These are phyloP conservation scores for Aproaerema taeniolella DNA, from an alignment of 2,888 invertebrate genomes.

Conservation along the genomic window DNA sequence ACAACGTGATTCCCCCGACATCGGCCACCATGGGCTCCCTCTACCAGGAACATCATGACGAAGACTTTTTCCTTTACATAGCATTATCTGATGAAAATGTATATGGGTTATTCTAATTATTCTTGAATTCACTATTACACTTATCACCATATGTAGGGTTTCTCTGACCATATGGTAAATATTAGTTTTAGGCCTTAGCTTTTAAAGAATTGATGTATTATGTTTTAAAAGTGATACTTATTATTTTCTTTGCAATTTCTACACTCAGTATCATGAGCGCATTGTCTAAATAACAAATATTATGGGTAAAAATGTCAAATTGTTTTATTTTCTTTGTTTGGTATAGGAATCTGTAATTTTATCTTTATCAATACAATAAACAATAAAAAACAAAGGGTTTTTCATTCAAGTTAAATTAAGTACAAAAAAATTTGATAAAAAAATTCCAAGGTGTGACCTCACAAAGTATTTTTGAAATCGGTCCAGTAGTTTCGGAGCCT, in stretches of 20 bases:
- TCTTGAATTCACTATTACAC: constrained; percentile 37
- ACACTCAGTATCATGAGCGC: constrained; percentile 37
- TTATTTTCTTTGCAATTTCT: constrained; percentile 55
- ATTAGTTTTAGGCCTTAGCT: constrained; percentile 65
- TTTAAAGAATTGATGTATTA: constrained; percentile 49
- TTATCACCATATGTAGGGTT: constrained; percentile 33
- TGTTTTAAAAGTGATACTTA: constrained; percentile 55
- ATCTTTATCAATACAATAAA: constrained; percentile 57
- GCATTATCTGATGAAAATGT: constrained; percentile 99
- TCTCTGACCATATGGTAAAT: constrained; percentile 61
- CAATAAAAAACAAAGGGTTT: constrained; percentile 27
- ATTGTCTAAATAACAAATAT: constrained; percentile 31
- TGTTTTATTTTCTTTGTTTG: constrained; percentile 56
- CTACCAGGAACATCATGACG: constrained; percentile 99
- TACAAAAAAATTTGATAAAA: too few species aligned
- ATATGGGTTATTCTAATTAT: constrained; percentile 82
- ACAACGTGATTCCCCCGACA: constrained; percentile 97
- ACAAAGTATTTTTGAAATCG: too few species aligned
- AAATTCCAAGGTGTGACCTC: too few species aligned
- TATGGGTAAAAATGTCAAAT: constrained; percentile 24
- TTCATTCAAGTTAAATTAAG: too few species aligned
- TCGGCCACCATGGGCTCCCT: constrained; percentile 97
- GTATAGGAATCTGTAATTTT: constrained; percentile 56
- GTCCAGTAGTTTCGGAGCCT: too few species aligned
- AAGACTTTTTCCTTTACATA: constrained; percentile 99